A percentile compares a stretch with the other conserved stretches of the same genome.
Conservation (phyloP, 2,888 invertebrate genomes). For the Mesochorus sp. region DNA sequence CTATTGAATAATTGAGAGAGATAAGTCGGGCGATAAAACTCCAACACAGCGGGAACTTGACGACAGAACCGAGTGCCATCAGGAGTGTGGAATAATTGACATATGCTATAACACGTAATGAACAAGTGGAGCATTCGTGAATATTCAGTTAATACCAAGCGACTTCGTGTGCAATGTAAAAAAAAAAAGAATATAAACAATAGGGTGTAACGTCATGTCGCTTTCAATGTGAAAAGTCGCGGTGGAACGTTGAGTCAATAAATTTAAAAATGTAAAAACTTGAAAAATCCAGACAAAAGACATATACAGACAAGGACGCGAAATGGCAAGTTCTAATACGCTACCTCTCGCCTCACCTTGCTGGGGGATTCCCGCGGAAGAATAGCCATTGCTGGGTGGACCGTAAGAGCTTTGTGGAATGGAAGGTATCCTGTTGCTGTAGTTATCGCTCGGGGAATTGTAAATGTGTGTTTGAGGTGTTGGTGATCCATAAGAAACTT, state of each 20-base stretch:
- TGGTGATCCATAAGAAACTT: slow-evolving; percentile 58
- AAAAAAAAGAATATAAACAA: background rate
- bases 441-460: slow-evolving; percentile 23
- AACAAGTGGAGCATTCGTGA: background rate
- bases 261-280: background rate
- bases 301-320: slow-evolving; percentile 1
- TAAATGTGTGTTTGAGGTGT: slow-evolving; percentile 40
- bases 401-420: slow-evolving; percentile 68
- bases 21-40: slow-evolving; percentile 20
- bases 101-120: background rate
- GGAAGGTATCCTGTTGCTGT: slow-evolving; percentile 53
- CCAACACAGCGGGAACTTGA: background rate
- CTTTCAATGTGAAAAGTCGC: background rate
- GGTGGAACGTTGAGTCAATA: background rate
- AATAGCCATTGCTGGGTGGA: slow-evolving; percentile 66
- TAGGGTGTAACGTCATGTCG: background rate
- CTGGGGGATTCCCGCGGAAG: slow-evolving; percentile 62
- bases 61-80: slow-evolving; percentile 22
- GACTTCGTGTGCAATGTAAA: background rate
- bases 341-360: slow-evolving; percentile 79
- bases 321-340: slow-evolving; percentile 58
- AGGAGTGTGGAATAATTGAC: slow-evolving; percentile 37
- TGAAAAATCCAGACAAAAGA: slow-evolving; percentile 5
- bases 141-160: background rate
- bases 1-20: slow-evolving; percentile 39